Base-by-base conservation (phyloP, 2,113 vertebrate species). In the Oxyura jamaicensis region DNA sequence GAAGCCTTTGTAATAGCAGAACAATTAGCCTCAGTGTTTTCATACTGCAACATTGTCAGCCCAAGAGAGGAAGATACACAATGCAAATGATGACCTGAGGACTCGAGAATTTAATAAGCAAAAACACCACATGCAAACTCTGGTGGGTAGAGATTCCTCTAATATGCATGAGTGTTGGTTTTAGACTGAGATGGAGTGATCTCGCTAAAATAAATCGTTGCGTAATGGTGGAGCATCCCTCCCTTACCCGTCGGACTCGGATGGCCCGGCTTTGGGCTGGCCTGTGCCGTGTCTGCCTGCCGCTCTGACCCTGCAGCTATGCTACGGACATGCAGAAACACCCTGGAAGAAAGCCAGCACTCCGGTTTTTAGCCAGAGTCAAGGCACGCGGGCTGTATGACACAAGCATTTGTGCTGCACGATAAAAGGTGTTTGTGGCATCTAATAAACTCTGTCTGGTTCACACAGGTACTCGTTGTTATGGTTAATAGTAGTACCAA, bases 61-160 rank as follows among this genome's bases (percentile, higher is more conserved):
- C 78, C 44, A 46, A 84, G 71, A 91, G 65, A 82, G 79, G 79
- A 88, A 83, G 89, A 96, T 78, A 82, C 46, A 56, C 11, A 15
- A 90, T 93, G 91, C 90, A 95, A 97, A 96, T 90, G 56, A 91
- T 95, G 88, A 96, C 95, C 87, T 1, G 60, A 94, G 95, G 92
- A 92, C 88, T 79, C 0, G 0, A 20, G 86, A 90, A 94, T 91
- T 83, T 92, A 72, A 88, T 66, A 89, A 94, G 87, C 91, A 94
- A 92, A 95, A 96, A 72, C 62, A 92, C 92, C 92, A 67, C 78
- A 95, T 95, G 95, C 92, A 96, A 96, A 96, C 81, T 93, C 63
- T 16, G 33, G 80, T 86, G 86, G 80, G 73, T 73, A 90, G 73
- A 82, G 58, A 82, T 88, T 83, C 86, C 82, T 91, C 65, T 50